phyloP scores from a whole-genome alignment of 2,113 vertebrate species.

The Plectropomus leopardus region DNA sequence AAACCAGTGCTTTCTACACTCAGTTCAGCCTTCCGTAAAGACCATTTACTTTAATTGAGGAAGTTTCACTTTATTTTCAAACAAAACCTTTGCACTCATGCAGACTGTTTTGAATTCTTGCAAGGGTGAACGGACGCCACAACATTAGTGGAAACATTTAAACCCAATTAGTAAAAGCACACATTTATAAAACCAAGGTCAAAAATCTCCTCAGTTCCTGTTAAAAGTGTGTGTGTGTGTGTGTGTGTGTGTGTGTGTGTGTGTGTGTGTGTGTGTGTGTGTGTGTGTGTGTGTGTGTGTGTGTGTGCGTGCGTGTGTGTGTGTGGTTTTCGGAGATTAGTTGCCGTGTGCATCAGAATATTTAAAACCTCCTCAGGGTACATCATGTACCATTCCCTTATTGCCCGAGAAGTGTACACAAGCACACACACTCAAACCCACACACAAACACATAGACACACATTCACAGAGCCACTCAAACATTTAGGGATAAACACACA shows the following conservation, averaged over 20 bases:
- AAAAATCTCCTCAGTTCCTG: neutral
- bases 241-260: slow-evolving; percentile 17
- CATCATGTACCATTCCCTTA: slow-evolving; percentile 62
- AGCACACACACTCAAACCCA: slow-evolving; percentile 3
- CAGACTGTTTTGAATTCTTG: neutral
- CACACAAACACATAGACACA: slow-evolving; percentile 24
- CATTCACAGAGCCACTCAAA: slow-evolving; percentile 16
- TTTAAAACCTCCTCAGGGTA: slow-evolving; percentile 64
- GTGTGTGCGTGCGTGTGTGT: slow-evolving; percentile 19
- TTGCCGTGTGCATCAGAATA: slow-evolving; percentile 56
- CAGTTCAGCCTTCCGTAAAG: neutral
- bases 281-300: slow-evolving; percentile 17
- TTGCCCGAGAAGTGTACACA: slow-evolving; percentile 18
- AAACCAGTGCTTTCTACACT: neutral
- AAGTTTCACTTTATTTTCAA: neutral
- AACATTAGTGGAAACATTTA: slow-evolving; percentile 15
- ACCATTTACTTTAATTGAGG: neutral
- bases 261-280: slow-evolving; percentile 6
- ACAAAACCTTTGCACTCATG: neutral
- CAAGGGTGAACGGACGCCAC: neutral
- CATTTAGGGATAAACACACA: slow-evolving; percentile 12
- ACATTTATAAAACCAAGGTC: slow-evolving; percentile 3
- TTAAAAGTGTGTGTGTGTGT: slow-evolving; percentile 5
- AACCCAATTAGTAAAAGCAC: slow-evolving; percentile 14
- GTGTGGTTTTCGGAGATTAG: slow-evolving; percentile 45